Evolutionary conservation across 2,888 invertebrate genomes (phyloP), one percentile per base, ranked within the genome.

Genomic region (Anthophora plumipes): DNA sequence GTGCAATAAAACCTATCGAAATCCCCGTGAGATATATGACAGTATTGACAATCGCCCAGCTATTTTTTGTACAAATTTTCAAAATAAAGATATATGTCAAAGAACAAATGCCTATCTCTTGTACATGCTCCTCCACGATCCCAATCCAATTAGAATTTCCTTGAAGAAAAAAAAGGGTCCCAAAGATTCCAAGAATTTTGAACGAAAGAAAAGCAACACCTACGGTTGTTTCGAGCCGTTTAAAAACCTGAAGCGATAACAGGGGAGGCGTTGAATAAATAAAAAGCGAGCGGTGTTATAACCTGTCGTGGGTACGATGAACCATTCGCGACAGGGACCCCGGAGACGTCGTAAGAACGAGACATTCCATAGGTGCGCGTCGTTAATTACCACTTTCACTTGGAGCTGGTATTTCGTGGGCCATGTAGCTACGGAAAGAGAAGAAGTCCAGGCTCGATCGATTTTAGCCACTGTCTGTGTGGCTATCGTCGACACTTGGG

Each of bases 371-470:
- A 59, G 55, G 52, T 48, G 66, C 54, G 71, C 68, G 71, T 73
- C 57, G 80, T 86, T 85, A 86, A 86, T 86, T 81, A 75, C 50
- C 75, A 79, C 82, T 83, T 86, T 86, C 66, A 73, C 69, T 64
- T 59, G 55, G 63, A 52, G 63, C 31, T 39, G 64, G 43, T 3
- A 39, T 61, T 48, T 48, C 54, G 52, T 61, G 50, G 59, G 39
- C 43, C 50, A 25, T 25, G 41, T 25, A 8, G 59, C 46, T 57
- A 54, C 64, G 39, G 57, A 71, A 61, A 50, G 60, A 17, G n/a
- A 39, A 31, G 31, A 25, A 20, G 39, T 39, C 60, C n/a, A n/a
- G 39, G 59, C 54, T 67, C 74, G 71, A 79, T 77, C 79, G 84
- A 86, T 84, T 63, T 39, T 55, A 12, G 41, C 5, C 61, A 63